Evolutionary conservation across 2,113 vertebrate genomes (phyloP), one percentile per base, ranked within the genome.

Genomic region (Elephantulus edwardii): DNA sequence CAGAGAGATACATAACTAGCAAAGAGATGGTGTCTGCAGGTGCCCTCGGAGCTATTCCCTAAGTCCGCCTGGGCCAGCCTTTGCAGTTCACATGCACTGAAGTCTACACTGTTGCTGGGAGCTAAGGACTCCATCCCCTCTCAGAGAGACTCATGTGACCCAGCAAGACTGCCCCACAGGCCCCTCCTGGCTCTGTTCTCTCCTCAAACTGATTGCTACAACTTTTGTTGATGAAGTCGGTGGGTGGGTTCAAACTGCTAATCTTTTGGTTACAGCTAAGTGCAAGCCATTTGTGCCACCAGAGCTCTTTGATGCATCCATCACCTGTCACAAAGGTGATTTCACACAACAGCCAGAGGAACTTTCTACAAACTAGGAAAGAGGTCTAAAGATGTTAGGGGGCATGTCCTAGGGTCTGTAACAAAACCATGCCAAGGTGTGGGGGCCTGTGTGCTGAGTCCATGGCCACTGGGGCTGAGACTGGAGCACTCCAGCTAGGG

Each of bases 1-100:
- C 38, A 40, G 44, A n/a, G n/a, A n/a, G n/a, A n/a, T 22, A 5
- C 19, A 16, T 1, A 5, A 42, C 24, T 54, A 40, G 64, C 50
- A 33, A 16, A 46, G 28, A 9, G 33, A 42, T 6, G 4, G 76
- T 16, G 5, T 5, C 0, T 0, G 56, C 52, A 78, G 48, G 5
- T 5, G 8, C 6, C 26, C 3, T 2, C 4, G 11, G 26, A 35
- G 71, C 1, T n/a, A 30, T 60, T 68, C 24, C 54, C 54, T 6
- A 24, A 0, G 2, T 26, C 30, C 38, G 10, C 2, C 2, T 1
- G 33, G 28, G 28, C 5, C 38, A 13, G 10, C 17, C 22, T 58
- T 38, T 3, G 5, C 0, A 5, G 52, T 30, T 77, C 30, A 6
- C 12, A 26, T 8, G 30, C 35, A 5, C 19, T 17, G 6, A n/a